Evolutionary conservation across 92 coral and sea anemone genomes (phyloP).

Genomic region (Zoanthus gigantus): DNA sequence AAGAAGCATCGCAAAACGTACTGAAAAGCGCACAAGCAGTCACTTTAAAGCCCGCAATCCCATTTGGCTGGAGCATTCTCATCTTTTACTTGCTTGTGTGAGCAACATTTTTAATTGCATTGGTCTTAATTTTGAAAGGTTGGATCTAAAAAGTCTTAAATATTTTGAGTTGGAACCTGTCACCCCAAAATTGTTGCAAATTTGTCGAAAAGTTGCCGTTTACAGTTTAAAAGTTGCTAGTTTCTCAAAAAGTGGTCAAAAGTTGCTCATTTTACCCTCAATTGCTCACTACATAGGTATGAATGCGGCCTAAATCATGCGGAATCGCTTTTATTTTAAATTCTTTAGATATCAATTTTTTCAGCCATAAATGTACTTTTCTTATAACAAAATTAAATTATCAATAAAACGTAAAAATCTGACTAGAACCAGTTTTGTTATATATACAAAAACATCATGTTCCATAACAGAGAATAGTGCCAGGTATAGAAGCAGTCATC

Average conservation of each 20-base stretch:
- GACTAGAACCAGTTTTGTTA: not conserved
- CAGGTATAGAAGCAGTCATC: not conserved
- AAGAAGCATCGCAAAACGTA: too few relatives aligned
- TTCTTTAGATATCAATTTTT: not conserved
- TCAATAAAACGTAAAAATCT: not conserved
- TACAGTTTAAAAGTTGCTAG: not conserved
- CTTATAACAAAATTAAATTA: not conserved
- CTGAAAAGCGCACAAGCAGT: too few relatives aligned
- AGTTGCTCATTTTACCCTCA: not conserved
- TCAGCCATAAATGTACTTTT: not conserved
- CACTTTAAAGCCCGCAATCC: too few relatives aligned
- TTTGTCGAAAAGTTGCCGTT: not conserved
- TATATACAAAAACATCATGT: not conserved
- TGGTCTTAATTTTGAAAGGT: too few relatives aligned
- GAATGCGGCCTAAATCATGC: not conserved
- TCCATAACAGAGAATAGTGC: not conserved
- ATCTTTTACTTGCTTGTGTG: too few relatives aligned
- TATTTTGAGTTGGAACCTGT: too few relatives aligned
- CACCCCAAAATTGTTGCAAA: not conserved
- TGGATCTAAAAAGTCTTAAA: too few relatives aligned
- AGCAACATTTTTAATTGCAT: too few relatives aligned
- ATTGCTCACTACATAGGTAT: not conserved
- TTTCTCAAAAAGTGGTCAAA: not conserved
- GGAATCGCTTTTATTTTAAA: not conserved
- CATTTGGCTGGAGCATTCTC: too few relatives aligned